phyloP scores from a whole-genome alignment of 2,113 vertebrate genomes.

The Egretta garzetta region DNA sequence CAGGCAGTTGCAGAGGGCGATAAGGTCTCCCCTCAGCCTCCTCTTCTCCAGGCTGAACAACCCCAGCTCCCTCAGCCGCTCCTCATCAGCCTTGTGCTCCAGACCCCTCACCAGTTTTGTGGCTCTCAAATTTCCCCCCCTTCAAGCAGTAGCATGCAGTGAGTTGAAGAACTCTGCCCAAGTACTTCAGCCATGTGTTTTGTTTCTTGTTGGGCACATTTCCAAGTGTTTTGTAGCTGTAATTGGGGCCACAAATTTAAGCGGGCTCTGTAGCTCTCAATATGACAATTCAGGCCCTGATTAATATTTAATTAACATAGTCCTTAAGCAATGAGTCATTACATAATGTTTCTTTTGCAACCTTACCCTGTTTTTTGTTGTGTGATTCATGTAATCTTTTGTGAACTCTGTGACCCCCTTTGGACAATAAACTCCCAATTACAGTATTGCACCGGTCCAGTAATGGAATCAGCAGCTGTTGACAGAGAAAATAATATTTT shows the following conservation, averaged over 20 bases:
- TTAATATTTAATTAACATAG: constrained; percentile 15
- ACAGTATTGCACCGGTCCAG: not conserved
- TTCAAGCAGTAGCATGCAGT: not conserved
- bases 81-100: no score
- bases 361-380: not conserved
- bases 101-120: no score
- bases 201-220: not conserved
- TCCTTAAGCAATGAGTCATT: not conserved
- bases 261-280: not conserved
- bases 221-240: not conserved
- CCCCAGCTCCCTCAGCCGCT: no score
- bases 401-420: not conserved
- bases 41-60: no score
- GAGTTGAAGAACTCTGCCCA: not conserved
- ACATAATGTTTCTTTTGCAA: not conserved
- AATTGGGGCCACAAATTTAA: not conserved
- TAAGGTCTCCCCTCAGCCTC: no score
- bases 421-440: not conserved
- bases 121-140: not conserved
- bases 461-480: not conserved
- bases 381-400: not conserved
- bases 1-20: no score
- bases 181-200: not conserved
- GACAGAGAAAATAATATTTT: not conserved
- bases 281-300: not conserved